A percentile compares a stretch with the other conserved stretches of the same genome.
phyloP scores from a whole-genome alignment of 64 coral and sea anemone species.

The Stichodactyla helianthus region DNA sequence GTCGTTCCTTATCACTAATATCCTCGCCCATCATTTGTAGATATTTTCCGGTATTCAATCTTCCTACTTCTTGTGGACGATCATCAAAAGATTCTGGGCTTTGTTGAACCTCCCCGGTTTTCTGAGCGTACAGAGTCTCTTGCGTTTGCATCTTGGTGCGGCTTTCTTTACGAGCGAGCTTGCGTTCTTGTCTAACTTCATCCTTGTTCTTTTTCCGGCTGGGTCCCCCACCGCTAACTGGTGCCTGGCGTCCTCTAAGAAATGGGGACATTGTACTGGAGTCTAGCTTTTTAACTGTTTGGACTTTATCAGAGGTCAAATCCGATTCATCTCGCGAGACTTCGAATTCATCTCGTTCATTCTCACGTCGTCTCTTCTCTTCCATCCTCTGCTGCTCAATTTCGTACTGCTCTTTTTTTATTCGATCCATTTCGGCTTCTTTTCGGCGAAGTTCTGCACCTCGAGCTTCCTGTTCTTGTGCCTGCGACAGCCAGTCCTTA shows the following conservation, averaged over 20 bases:
- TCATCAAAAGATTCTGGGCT: conserved; percentile 15
- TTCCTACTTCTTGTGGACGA: background rate
- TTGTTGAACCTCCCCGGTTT: background rate
- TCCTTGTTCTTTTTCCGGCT: conserved; percentile 3
- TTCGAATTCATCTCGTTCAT: background rate
- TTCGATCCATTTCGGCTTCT: background rate
- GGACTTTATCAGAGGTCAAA: background rate
- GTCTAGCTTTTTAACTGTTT: background rate
- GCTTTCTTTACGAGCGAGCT: conserved; percentile 3
- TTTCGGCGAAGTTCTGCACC: background rate
- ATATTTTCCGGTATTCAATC: conserved; percentile 1
- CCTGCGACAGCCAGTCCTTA: conserved; percentile 15
- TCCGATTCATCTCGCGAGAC: background rate
- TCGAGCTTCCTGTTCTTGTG: conserved; percentile 3
- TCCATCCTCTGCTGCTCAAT: background rate
- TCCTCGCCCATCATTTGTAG: conserved; percentile 14
- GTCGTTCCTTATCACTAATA: conserved; percentile 4
- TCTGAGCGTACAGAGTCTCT: background rate
- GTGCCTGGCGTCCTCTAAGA: background rate
- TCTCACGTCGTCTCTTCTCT: background rate
- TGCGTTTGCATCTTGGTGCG: background rate
- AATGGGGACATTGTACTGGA: conserved; percentile 1
- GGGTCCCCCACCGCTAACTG: background rate
- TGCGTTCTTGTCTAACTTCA: conserved; percentile 21
- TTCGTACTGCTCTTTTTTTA: conserved; percentile 14